Conservation (phyloP, 1,140 invertebrate genomes). For the Chelonus insularis region DNA sequence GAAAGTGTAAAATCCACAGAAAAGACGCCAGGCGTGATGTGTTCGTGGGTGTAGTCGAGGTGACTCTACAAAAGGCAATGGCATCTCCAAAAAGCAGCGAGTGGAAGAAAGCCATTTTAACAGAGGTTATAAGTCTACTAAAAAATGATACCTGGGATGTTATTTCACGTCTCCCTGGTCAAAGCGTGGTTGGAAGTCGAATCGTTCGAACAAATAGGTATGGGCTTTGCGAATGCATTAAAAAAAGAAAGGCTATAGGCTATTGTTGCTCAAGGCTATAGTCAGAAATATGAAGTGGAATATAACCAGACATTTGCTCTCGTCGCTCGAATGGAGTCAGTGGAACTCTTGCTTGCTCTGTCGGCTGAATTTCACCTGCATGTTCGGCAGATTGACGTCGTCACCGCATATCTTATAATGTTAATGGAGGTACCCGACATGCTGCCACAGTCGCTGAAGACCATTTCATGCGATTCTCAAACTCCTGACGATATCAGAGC, state of each 20-base stretch:
- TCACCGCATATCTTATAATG: conserved; percentile 46
- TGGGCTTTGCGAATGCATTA: neutral
- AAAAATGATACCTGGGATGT: conserved; percentile 48
- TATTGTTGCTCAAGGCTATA: conserved; percentile 42
- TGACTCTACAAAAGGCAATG: no score
- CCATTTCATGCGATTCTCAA: conserved; percentile 7
- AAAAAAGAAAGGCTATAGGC: conserved; percentile 39
- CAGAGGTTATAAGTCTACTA: neutral
- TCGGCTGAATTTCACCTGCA: conserved; percentile 22
- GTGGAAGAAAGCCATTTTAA: no score
- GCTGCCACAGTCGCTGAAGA: conserved; percentile 24
- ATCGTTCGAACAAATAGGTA: neutral
- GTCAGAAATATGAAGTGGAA: conserved; percentile 33
- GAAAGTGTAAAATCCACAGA: no score
- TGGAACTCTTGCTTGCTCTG: conserved; percentile 27
- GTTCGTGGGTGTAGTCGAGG: no score
- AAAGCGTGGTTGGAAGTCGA: conserved; percentile 35
- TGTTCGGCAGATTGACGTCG: conserved; percentile 40
- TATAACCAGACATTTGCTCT: conserved; percentile 39
- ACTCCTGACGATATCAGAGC: conserved; percentile 1
- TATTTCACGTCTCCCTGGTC: conserved; percentile 35
- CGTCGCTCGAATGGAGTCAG: conserved; percentile 30
- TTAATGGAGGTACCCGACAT: conserved; percentile 44
- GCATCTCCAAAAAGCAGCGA: no score
- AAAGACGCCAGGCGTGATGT: no score